Evolutionary conservation across 2,888 invertebrate genomes (phyloP).

Genomic region (Oegoconia quadripuncta): DNA sequence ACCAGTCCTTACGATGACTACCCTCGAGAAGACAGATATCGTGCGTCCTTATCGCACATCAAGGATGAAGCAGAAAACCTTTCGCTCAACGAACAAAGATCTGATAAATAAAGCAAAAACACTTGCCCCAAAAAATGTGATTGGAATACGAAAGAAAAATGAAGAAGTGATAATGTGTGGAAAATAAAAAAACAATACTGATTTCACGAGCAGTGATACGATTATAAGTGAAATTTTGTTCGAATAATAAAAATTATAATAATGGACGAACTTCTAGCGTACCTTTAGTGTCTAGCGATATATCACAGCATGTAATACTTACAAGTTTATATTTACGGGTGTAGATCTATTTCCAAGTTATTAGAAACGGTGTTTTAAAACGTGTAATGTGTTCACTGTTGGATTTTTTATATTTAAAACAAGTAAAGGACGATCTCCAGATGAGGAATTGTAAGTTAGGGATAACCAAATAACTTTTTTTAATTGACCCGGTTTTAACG

Average conservation of each 20-base stretch:
- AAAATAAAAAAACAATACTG: neutral
- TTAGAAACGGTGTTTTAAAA: slow-evolving; percentile 56
- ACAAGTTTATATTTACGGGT: slow-evolving; percentile 68
- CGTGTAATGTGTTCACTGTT: slow-evolving; percentile 71
- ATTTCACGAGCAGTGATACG: neutral
- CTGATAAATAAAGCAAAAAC: slow-evolving; percentile 56
- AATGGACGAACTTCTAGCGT: slow-evolving; percentile 26
- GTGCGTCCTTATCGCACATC: slow-evolving; percentile 63
- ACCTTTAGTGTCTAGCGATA: slow-evolving; percentile 31
- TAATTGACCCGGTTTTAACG: slow-evolving; percentile 69
- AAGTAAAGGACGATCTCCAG: slow-evolving; percentile 52
- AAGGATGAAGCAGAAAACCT: slow-evolving; percentile 75
- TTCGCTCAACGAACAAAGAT: slow-evolving; percentile 73
- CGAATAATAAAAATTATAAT: slow-evolving; percentile 14
- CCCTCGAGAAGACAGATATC: slow-evolving; percentile 63
- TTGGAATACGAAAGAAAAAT: neutral
- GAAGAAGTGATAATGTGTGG: neutral
- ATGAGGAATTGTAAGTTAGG: slow-evolving; percentile 56
- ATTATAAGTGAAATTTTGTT: slow-evolving; percentile 1
- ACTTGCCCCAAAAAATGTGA: neutral
- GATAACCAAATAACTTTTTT: slow-evolving; percentile 63
- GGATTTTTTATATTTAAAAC: slow-evolving; percentile 48
- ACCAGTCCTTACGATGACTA: slow-evolving; percentile 72
- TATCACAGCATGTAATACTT: slow-evolving; percentile 60
- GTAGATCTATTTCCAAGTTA: slow-evolving; percentile 68